Evolutionary conservation across 1,140 invertebrate genomes (phyloP).

Genomic region (Euwallacea similis): DNA sequence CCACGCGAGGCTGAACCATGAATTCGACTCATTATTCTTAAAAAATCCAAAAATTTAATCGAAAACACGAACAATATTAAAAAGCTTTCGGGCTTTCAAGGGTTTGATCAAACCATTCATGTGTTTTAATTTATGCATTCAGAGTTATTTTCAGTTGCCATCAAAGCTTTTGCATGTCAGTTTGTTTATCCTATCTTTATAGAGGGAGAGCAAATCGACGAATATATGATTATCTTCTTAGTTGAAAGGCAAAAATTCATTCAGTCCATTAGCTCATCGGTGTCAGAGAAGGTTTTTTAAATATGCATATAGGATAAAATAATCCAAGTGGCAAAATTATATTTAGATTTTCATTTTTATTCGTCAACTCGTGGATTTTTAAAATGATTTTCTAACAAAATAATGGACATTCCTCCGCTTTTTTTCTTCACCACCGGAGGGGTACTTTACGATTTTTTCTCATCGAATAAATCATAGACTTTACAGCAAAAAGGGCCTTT

Average conservation of each 20-base stretch:
- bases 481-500: conserved; percentile 8
- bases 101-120: too few species aligned
- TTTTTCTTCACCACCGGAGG: too few species aligned
- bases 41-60: conserved; percentile 15
- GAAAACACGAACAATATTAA: conserved; percentile 8
- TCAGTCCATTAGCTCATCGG: neutral
- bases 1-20: neutral
- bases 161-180: too few species aligned
- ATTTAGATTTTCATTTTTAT: too few species aligned
- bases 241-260: too few species aligned
- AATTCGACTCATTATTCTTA: neutral
- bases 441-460: neutral
- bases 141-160: too few species aligned
- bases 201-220: too few species aligned
- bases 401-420: too few species aligned
- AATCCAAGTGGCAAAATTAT: neutral
- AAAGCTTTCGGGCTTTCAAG: conserved; percentile 2
- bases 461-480: conserved; percentile 12
- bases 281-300: neutral
- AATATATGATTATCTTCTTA: too few species aligned
- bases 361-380: too few species aligned
- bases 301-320: neutral
- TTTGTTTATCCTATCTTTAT: too few species aligned
- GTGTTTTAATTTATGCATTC: conserved; percentile 2
- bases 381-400: too few species aligned